Evolutionary conservation across 2,797 vertebrate genomes (phyloP).

Genomic region (Masticophis lateralis): DNA sequence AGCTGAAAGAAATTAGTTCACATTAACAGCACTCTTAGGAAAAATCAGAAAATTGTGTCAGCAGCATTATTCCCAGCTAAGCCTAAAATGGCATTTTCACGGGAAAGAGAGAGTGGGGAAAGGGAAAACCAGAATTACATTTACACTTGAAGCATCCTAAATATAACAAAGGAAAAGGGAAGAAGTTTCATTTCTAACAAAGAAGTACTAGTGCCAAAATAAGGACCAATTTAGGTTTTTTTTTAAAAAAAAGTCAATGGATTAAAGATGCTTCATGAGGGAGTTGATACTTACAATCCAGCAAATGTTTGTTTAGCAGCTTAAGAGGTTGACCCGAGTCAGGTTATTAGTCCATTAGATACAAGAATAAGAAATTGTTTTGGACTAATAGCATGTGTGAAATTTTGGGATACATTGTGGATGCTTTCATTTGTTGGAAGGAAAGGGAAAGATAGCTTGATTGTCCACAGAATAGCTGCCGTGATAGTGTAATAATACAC

Average conservation of each 20-base stretch:
- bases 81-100: neutral
- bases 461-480: neutral
- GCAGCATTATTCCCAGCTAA: neutral
- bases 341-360: neutral
- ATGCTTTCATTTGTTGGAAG: neutral
- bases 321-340: neutral
- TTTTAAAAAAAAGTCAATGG: neutral
- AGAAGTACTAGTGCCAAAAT: neutral
- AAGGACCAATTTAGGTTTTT: neutral
- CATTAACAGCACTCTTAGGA: neutral
- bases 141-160: neutral
- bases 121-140: neutral
- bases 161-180: neutral
- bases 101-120: no score
- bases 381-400: neutral
- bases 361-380: neutral
- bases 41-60: neutral
- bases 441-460: neutral
- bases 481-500: neutral
- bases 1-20: constrained; percentile 3
- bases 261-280: neutral
- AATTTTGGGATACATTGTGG: neutral
- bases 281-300: neutral
- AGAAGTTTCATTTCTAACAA: neutral
- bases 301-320: neutral